phyloP scores from a whole-genome alignment of 1,140 invertebrate species.

The Doryteuthis pealeii region DNA sequence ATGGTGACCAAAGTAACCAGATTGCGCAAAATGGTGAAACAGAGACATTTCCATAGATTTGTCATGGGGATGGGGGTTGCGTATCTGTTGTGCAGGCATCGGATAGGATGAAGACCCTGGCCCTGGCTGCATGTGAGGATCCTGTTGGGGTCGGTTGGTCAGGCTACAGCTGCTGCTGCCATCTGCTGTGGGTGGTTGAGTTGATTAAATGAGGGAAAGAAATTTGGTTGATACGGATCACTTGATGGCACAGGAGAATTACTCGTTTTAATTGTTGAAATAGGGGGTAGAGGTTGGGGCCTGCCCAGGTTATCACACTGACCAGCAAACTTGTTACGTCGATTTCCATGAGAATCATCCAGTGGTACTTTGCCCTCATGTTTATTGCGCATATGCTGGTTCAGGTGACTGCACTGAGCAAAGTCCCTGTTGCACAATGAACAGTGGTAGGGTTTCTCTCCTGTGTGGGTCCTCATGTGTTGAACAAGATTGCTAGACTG shows the following conservation, averaged over 20 bases:
- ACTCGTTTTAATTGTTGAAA: background rate
- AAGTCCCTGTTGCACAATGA: conserved; percentile 4
- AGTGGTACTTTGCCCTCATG: background rate
- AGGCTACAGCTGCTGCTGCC: too few species aligned
- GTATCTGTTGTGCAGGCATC: too few species aligned
- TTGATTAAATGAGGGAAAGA: background rate
- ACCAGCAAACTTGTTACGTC: background rate
- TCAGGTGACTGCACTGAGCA: background rate
- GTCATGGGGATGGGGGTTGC: background rate
- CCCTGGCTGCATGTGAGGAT: too few species aligned
- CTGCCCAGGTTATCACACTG: background rate
- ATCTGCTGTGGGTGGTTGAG: background rate
- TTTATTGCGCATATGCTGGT: conserved; percentile 6
- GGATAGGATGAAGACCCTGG: too few species aligned
- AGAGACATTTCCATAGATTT: background rate
- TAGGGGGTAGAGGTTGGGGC: background rate
- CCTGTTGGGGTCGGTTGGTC: too few species aligned
- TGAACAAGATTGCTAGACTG: background rate
- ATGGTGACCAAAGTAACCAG: background rate
- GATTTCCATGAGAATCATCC: too few species aligned
- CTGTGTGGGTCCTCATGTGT: background rate
- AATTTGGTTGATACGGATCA: background rate
- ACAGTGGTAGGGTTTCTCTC: background rate
- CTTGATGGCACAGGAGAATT: background rate
- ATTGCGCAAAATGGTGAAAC: background rate